phyloP scores from a whole-genome alignment of 2,797 vertebrate species.

The Micrastur ruficollis region DNA sequence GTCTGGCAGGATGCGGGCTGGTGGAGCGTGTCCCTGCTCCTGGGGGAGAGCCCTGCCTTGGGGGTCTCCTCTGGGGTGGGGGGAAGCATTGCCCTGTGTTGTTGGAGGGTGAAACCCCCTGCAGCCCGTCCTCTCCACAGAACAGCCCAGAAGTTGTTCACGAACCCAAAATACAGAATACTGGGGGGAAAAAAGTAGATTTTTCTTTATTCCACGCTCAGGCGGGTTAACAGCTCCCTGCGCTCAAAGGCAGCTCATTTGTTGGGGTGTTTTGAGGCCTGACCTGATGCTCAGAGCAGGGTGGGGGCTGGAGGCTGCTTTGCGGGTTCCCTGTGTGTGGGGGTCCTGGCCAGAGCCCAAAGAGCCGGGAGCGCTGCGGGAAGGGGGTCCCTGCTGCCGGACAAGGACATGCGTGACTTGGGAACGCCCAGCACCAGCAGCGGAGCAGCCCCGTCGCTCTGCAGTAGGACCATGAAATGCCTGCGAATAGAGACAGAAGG shows the following conservation, averaged over 20 bases:
- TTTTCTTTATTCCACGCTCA: neutral
- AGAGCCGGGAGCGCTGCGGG: rapidly evolving
- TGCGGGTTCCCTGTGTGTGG: neutral
- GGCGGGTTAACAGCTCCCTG: rapidly evolving
- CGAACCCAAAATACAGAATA: neutral
- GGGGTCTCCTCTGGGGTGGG: neutral
- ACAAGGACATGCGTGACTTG: rapidly evolving
- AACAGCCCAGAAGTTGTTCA: neutral
- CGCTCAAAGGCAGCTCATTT: neutral
- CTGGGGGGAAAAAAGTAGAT: rapidly evolving
- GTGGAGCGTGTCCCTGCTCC: rapidly evolving
- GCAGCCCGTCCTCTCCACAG: neutral
- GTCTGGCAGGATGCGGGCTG: rapidly evolving
- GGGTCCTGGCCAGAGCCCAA: rapidly evolving
- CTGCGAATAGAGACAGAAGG: neutral
- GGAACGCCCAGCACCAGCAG: neutral
- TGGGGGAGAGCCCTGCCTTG: rapidly evolving
- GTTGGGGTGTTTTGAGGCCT: neutral
- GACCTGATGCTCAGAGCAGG: rapidly evolving
- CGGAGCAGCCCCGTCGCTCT: neutral
- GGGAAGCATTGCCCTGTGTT: neutral
- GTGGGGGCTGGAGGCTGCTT: rapidly evolving
- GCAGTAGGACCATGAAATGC: rapidly evolving
- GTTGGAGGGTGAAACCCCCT: neutral
- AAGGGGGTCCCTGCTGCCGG: rapidly evolving